These are phyloP conservation scores for Scaptomyza hsui DNA, from an alignment of 1,140 invertebrate species.

Conservation along the genomic window DNA sequence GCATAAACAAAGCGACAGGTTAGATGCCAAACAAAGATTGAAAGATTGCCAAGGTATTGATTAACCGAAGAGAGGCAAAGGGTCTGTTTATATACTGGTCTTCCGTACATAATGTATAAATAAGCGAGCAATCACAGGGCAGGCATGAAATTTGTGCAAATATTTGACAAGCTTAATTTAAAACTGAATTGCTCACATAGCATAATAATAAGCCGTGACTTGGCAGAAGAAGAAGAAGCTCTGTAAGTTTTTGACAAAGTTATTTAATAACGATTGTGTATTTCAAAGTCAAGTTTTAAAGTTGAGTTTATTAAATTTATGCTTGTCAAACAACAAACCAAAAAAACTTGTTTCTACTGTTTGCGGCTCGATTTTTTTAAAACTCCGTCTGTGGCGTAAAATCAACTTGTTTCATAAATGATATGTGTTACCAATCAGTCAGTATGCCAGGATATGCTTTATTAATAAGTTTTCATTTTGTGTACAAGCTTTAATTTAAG, in stretches of 20 bases:
- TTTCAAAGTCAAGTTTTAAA: neutral
- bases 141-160: conserved; percentile 20
- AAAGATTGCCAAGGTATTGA: conserved; percentile 3
- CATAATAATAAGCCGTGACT: neutral
- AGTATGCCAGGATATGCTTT: neutral
- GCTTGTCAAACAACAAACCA: neutral
- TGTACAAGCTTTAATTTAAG: neutral
- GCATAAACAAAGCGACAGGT: conserved; percentile 21
- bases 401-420: too few relatives aligned
- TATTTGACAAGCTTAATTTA: conserved; percentile 29
- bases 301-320: neutral
- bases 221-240: too few relatives aligned
- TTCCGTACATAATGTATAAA: neutral
- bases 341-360: neutral
- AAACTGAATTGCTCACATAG: neutral
- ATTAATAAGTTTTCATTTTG: neutral
- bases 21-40: conserved; percentile 11
- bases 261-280: neutral
- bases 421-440: neutral
- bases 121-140: conserved; percentile 5
- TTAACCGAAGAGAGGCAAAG: neutral
- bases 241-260: neutral
- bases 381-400: too few relatives aligned
- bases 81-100: neutral
- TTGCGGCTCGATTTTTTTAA: too few relatives aligned